phyloP scores from a whole-genome alignment of 2,113 vertebrate genomes.

The Raja brachyura region DNA sequence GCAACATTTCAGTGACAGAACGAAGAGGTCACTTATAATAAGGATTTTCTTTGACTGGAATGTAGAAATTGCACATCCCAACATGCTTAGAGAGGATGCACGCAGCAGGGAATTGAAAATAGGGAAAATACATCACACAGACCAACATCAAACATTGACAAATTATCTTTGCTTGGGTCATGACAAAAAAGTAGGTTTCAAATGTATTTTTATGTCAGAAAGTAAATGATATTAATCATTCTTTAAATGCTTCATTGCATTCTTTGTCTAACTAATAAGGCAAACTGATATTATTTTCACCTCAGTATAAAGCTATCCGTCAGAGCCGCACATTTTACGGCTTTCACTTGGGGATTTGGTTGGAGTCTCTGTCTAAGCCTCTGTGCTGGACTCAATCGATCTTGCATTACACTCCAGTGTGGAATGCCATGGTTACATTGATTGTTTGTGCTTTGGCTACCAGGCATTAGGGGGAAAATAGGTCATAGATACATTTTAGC shows the following conservation, averaged over 20 bases:
- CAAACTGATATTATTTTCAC: background rate
- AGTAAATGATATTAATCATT: background rate
- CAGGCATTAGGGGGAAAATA: background rate
- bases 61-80: background rate
- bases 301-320: background rate
- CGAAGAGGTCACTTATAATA: background rate
- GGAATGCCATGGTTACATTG: slow-evolving; percentile 35
- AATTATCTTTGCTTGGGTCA: background rate
- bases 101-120: background rate
- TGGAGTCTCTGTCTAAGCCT: slow-evolving; percentile 9
- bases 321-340: background rate
- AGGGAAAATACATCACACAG: background rate
- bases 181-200: background rate
- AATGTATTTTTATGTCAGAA: background rate
- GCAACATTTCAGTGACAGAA: background rate
- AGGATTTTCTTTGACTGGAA: no score
- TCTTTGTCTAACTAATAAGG: background rate
- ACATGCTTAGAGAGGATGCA: background rate
- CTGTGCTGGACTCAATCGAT: background rate
- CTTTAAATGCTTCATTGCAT: background rate
- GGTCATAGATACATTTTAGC: background rate
- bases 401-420: slow-evolving; percentile 11
- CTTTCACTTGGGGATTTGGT: slow-evolving; percentile 13
- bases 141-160: background rate
- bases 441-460: slow-evolving; percentile 23